A percentile compares a stretch with the other conserved stretches of the same genome.
These are phyloP conservation scores for Ryuthela nishihirai DNA, from an alignment of 2,888 invertebrate genomes.

Conservation along the genomic window DNA sequence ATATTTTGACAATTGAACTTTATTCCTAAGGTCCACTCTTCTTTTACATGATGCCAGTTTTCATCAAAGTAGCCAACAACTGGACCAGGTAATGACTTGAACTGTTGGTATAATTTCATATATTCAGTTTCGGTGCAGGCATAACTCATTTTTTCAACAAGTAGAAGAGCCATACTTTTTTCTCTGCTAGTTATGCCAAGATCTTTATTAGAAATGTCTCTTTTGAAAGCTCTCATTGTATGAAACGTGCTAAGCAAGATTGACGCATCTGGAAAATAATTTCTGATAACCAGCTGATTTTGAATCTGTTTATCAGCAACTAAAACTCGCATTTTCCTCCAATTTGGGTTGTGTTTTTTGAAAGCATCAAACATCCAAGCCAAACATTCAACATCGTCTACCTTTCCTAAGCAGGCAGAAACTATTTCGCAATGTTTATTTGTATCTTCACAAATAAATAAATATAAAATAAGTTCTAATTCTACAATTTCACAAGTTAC, in stretches of 20 bases:
- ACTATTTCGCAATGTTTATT: constrained; percentile 22
- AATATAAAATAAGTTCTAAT: constrained; percentile 11
- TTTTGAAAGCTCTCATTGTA: constrained; percentile 19
- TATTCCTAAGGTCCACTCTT: constrained; percentile 8
- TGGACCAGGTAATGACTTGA: constrained; percentile 4
- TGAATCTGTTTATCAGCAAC: constrained; percentile 2
- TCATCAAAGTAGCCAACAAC: constrained; percentile 4
- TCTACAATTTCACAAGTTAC: constrained; percentile 18
- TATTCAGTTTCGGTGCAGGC: constrained; percentile 12
- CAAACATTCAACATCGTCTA: constrained; percentile 1
- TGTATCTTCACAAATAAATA: constrained; percentile 12
- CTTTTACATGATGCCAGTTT: constrained; percentile 9
- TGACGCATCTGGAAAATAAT: constrained; percentile 9
- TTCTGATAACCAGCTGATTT: constrained; percentile 1
- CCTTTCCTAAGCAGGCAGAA: constrained; percentile 5
- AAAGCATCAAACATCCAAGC: constrained; percentile 18
- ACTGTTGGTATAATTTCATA: constrained; percentile 4
- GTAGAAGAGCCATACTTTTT: background rate
- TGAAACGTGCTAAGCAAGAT: constrained; percentile 15
- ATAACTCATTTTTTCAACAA: constrained; percentile 20
- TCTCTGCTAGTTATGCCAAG: background rate
- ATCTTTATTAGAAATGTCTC: constrained; percentile 6
- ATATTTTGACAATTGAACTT: constrained; percentile 10
- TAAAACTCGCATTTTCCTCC: constrained; percentile 13
- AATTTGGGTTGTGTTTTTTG: constrained; percentile 16